Evolutionary conservation across 2,888 invertebrate species (phyloP).

Genomic region (Luperina nickerlii): DNA sequence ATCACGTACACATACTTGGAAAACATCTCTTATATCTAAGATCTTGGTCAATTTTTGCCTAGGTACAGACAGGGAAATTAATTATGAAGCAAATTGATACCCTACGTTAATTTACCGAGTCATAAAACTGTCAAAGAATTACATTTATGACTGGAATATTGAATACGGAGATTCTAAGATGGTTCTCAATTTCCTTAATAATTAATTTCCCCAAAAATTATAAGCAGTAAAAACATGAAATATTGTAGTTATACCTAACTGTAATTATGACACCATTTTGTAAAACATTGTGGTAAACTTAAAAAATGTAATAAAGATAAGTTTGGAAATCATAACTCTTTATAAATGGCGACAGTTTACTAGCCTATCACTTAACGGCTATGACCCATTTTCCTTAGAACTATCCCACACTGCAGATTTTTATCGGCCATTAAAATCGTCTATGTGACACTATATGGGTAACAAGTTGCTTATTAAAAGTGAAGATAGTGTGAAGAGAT

Average conservation of each 20-base stretch:
- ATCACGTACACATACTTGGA: too few relatives aligned
- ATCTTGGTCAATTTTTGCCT: not conserved
- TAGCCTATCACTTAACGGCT: slow-evolving; percentile 39
- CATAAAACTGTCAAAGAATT: not conserved
- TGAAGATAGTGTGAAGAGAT: not conserved
- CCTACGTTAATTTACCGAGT: not conserved
- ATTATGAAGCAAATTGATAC: not conserved
- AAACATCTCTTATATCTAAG: not conserved
- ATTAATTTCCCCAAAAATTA: not conserved
- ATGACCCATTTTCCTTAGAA: slow-evolving; percentile 53
- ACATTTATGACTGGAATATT: not conserved
- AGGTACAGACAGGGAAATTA: not conserved
- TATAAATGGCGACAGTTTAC: slow-evolving; percentile 29
- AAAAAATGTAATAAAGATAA: slow-evolving; percentile 43
- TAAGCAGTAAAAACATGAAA: not conserved
- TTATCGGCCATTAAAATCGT: slow-evolving; percentile 60
- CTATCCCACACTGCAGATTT: slow-evolving; percentile 46
- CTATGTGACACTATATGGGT: slow-evolving; percentile 20
- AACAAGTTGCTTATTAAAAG: slow-evolving; percentile 44
- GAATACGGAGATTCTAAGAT: too few relatives aligned
- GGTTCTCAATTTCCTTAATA: not conserved
- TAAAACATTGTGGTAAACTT: not conserved
- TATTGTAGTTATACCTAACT: not conserved
- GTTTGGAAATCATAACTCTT: slow-evolving; percentile 53
- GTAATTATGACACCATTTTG: not conserved